phyloP scores from a whole-genome alignment of 2,797 vertebrate genomes.

The Telmatherina bonti region DNA sequence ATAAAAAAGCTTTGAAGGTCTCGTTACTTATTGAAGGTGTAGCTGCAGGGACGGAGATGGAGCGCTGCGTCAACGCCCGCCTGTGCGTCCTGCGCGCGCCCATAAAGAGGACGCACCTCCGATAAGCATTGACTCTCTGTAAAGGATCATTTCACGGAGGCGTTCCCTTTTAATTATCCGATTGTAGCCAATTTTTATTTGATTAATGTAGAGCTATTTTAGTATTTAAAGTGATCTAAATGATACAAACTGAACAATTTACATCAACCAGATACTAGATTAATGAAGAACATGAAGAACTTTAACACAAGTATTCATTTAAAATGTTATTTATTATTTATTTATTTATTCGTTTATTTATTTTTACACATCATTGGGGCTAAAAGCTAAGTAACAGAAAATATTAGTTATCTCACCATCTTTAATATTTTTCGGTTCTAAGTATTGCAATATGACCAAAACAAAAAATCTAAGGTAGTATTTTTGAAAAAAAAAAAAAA shows the following conservation, averaged over 20 bases:
- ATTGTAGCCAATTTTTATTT: slow-evolving; percentile 60
- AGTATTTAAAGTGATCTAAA: slow-evolving; percentile 30
- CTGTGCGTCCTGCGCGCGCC: slow-evolving; percentile 30
- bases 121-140: slow-evolving; percentile 46
- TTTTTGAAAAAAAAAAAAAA: no score
- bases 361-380: neutral
- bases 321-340: neutral
- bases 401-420: no score
- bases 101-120: slow-evolving; percentile 56
- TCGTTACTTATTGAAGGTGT: slow-evolving; percentile 79
- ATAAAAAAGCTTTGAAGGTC: slow-evolving; percentile 86
- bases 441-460: no score
- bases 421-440: no score
- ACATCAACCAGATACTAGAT: neutral
- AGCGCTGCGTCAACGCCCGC: slow-evolving; percentile 50
- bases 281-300: neutral
- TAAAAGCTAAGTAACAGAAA: no score
- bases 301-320: neutral
- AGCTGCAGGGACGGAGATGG: slow-evolving; percentile 32
- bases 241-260: slow-evolving; percentile 2
- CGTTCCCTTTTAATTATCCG: slow-evolving; percentile 74
- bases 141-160: slow-evolving; percentile 81
- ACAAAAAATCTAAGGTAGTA: no score
- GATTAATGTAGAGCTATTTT: slow-evolving; percentile 49
- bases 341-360: neutral